A percentile compares a stretch with the other conserved stretches of the same genome.
Conservation (phyloP, 2,888 invertebrate species). For the Proisotoma minuta region DNA sequence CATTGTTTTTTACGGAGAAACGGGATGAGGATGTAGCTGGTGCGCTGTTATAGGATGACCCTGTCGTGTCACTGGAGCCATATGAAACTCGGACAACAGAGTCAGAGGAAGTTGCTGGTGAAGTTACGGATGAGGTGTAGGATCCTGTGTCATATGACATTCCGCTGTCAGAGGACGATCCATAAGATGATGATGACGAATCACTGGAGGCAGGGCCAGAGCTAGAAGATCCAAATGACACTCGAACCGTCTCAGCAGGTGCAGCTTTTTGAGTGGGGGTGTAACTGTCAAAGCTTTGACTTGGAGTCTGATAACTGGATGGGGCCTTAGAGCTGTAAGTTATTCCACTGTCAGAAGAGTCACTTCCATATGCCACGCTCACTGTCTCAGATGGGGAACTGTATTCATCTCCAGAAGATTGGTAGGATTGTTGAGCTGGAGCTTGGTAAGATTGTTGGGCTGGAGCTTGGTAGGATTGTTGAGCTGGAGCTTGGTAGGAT, state of each 20-base stretch:
- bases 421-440: neutral
- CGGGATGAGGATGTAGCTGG: neutral
- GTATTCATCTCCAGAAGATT: neutral
- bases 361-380: neutral
- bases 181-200: neutral
- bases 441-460: neutral
- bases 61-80: neutral
- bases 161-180: neutral
- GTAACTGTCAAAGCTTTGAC: neutral
- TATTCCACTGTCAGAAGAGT: neutral
- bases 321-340: neutral
- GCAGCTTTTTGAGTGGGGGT: neutral
- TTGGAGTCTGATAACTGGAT: neutral
- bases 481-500: neutral
- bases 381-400: slow-evolving; percentile 1
- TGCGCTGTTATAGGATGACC: neutral
- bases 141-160: neutral
- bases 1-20: neutral
- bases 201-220: neutral
- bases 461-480: neutral
- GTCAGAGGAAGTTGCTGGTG: neutral
- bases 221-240: neutral
- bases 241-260: neutral
- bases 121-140: neutral
- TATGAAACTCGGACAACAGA: neutral